These are phyloP conservation scores for Heteromyza rotundicornis DNA, from an alignment of 2,888 invertebrate species.

Conservation along the genomic window DNA sequence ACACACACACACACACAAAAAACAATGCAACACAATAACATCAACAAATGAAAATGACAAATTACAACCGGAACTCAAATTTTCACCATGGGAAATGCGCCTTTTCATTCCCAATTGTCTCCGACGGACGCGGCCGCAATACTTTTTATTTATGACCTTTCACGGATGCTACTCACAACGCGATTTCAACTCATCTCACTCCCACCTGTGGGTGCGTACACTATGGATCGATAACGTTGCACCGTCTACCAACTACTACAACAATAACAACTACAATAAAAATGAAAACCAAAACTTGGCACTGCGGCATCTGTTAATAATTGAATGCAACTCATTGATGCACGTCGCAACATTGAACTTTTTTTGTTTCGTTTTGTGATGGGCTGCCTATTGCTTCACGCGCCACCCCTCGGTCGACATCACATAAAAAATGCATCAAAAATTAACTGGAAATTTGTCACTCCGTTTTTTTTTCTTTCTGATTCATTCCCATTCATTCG, in stretches of 20 bases:
- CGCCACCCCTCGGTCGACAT: neutral
- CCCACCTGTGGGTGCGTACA: neutral
- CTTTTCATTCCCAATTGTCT: too few relatives aligned
- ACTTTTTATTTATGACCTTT: neutral
- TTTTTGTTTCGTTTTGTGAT: neutral
- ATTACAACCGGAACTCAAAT: slow-evolving; percentile 27
- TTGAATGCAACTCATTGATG: slow-evolving; percentile 45
- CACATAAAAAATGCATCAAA: slow-evolving; percentile 11
- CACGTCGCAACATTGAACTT: slow-evolving; percentile 1
- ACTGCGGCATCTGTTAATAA: slow-evolving; percentile 52
- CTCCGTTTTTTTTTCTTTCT: neutral
- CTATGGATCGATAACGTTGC: neutral
- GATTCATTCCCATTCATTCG: neutral
- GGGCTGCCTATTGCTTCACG: neutral
- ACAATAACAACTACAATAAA: slow-evolving; percentile 24
- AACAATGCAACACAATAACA: neutral
- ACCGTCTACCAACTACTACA: slow-evolving; percentile 22
- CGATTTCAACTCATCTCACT: neutral
- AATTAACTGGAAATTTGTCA: slow-evolving; percentile 36
- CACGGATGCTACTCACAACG: slow-evolving; percentile 1
- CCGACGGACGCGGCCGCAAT: neutral
- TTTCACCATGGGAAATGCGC: slow-evolving; percentile 20
- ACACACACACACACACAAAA: too few relatives aligned
- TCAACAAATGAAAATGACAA: slow-evolving; percentile 22
- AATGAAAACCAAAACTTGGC: slow-evolving; percentile 14